Evolutionary conservation across 35 echinoderm and acorn worm genomes (phyloP).

Genomic region (Acanthaster planci): DNA sequence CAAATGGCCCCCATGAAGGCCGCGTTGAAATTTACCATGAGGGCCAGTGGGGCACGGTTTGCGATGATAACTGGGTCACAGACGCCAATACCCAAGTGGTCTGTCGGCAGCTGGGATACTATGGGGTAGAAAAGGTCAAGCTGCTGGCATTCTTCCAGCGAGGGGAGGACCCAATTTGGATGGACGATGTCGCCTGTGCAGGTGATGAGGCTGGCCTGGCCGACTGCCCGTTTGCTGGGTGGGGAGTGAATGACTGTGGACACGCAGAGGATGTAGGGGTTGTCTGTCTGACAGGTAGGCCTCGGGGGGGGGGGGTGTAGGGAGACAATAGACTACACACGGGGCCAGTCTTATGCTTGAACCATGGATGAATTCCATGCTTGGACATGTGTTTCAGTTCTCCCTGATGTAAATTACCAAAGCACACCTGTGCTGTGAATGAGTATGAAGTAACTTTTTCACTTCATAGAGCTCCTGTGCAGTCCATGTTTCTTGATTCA

Average conservation of each 20-base stretch:
- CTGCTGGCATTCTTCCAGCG: not conserved
- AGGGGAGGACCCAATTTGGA: not conserved
- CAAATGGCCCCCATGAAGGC: not conserved
- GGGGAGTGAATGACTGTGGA: constrained; percentile 41
- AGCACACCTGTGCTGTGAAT: no score
- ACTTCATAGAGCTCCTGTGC: no score
- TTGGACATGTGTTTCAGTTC: no score
- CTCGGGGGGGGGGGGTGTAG: no score
- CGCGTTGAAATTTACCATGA: not conserved
- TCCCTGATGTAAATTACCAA: no score
- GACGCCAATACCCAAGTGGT: not conserved
- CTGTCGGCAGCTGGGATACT: constrained; percentile 21
- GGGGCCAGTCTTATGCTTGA: no score
- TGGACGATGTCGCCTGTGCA: constrained; percentile 47
- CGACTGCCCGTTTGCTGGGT: constrained; percentile 51
- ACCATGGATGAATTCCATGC: no score
- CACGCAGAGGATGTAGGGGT: constrained; percentile 51
- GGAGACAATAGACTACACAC: no score
- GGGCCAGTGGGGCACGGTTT: constrained; percentile 24
- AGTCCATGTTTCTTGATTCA: no score
- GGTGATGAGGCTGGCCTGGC: constrained; percentile 34
- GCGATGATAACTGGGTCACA: not conserved
- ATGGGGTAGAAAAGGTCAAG: not conserved
- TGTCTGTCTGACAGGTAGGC: not conserved
- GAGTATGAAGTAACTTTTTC: no score